Evolutionary conservation across 1,140 invertebrate genomes (phyloP), one percentile per base, ranked within the genome.

Genomic region (Heliconius eleuchia): DNA sequence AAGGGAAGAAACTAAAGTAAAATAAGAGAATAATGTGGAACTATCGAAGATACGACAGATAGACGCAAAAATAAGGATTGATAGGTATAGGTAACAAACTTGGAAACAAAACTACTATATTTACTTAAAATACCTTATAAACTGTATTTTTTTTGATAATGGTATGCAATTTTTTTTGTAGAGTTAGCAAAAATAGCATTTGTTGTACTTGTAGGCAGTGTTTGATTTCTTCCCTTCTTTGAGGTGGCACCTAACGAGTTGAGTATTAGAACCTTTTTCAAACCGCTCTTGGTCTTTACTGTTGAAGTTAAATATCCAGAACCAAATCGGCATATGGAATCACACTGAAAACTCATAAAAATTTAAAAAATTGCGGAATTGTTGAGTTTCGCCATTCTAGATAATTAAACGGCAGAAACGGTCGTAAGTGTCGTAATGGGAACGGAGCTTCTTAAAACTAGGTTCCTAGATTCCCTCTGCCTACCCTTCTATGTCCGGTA

Each of bases 281-380:
- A 0, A 50, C 37, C 55, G 23, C 70, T 75, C 8, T 30, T 39
- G 5, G 19, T 19, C 9, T 73, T 73, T 57, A 23, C 55, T 57
- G 55, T 57, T 57, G 19, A 13, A 70, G 7, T 74, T 27, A 80
- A 73, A 42, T 55, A 55, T 39, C 86, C 85, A 11, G 39, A 79
- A 30, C 83, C 82, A 39, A 85, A 87, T 11, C 83, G 83, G 46
- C 89, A 91, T 13, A 89, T 78, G 11, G 87, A 79, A 30, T 90
- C 86, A 70, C 89, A 91, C 89, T 91, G 79, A 18, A 86, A 87
- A 52, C 19, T n/a, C 27, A 76, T 4, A 71, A 55, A 60, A 71
- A 55, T 76, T 79, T 30, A 23, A 73, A 23, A 30, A 23, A 30
- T 0, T 46, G 4, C 19, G 23, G 2, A 34, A 6, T 30, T 11